Evolutionary conservation across 2,113 vertebrate genomes (phyloP).

Genomic region (Spea multiplicata): DNA sequence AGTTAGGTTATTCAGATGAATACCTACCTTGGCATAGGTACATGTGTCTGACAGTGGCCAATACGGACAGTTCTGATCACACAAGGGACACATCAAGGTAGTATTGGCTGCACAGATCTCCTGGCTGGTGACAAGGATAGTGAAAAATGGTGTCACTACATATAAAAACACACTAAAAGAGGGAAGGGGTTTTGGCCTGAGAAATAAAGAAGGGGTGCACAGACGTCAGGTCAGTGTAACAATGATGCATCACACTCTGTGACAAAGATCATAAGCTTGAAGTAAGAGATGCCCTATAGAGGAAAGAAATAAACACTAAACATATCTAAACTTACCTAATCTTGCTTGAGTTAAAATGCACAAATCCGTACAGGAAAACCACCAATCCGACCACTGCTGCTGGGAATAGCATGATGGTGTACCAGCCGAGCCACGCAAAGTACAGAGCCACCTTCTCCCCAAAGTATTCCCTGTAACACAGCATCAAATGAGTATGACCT

Average conservation of each 20-base stretch:
- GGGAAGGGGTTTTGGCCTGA: no score
- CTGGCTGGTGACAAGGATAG: slow-evolving; percentile 61
- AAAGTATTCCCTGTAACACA: slow-evolving; percentile 75
- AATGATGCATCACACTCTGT: not conserved
- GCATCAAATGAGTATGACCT: not conserved
- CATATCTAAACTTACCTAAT: slow-evolving; percentile 76
- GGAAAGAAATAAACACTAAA: no score
- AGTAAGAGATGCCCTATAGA: no score
- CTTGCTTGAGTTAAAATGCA: slow-evolving; percentile 73
- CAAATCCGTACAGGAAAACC: slow-evolving; percentile 74
- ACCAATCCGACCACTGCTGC: slow-evolving; percentile 69
- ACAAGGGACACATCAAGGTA: slow-evolving; percentile 83
- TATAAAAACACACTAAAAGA: no score
- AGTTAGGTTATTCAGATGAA: no score
- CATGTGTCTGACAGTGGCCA: slow-evolving; percentile 85
- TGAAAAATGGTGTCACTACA: no score
- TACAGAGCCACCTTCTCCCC: slow-evolving; percentile 92
- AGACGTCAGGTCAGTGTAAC: not conserved
- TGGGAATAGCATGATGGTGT: slow-evolving; percentile 76
- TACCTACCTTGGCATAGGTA: slow-evolving; percentile 79
- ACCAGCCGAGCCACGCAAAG: slow-evolving; percentile 90
- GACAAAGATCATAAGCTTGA: not conserved
- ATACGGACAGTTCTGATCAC: slow-evolving; percentile 69
- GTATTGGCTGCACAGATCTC: slow-evolving; percentile 80
- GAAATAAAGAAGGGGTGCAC: no score